Percentiles rank a stretch among this genome's conserved stretches.
Conservation (phyloP, 2,113 vertebrate genomes). For the Psittacara wagleri region DNA sequence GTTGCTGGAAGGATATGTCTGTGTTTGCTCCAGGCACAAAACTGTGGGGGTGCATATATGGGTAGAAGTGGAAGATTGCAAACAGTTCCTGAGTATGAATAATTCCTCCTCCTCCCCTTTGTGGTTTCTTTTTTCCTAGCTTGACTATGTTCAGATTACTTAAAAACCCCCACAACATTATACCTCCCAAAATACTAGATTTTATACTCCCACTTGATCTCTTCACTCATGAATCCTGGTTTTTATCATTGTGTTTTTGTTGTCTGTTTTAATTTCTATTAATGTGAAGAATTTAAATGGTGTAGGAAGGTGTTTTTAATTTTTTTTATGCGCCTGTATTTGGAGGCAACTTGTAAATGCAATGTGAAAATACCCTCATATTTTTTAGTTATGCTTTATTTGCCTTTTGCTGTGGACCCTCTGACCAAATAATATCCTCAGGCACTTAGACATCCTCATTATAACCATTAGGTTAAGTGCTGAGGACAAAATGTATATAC, state of each 20-base stretch:
- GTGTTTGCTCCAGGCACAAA: background rate
- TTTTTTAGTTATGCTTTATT: background rate
- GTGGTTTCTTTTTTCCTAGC: background rate
- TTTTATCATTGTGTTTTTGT: background rate
- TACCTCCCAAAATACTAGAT: background rate
- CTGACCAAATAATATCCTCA: constrained; percentile 27
- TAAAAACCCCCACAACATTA: background rate
- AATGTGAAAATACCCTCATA: background rate
- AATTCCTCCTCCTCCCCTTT: background rate
- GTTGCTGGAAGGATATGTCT: background rate
- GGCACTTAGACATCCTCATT: constrained; percentile 19
- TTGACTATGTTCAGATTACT: background rate
- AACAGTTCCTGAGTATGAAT: background rate
- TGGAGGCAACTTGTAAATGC: background rate
- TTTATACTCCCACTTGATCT: background rate
- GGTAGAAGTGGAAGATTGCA: background rate
- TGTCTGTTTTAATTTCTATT: background rate
- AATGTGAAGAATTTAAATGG: background rate
- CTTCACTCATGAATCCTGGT: background rate
- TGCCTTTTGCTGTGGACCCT: background rate
- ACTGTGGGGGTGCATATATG: background rate
- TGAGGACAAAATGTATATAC: background rate
- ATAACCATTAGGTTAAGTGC: constrained; percentile 38
- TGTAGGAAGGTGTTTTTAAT: background rate
- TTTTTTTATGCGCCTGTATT: background rate